Conservation (phyloP, 30 jellyfish, hydroid and myxozoan genomes). For the Aurelia aurita region DNA sequence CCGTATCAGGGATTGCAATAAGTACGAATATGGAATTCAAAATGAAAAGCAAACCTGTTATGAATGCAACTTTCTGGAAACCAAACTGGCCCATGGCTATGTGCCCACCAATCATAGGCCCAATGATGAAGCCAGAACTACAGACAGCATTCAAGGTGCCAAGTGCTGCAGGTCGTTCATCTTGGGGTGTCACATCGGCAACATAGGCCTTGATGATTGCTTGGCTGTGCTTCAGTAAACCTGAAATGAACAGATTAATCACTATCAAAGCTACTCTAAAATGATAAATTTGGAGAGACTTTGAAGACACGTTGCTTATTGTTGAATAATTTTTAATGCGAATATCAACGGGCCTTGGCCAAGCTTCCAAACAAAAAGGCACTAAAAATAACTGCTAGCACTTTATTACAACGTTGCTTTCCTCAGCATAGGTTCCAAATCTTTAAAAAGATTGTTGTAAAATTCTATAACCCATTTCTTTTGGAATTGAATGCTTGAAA, state of each 20-base stretch:
- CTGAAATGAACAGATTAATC: constrained; percentile 38
- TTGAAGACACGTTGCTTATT: no score
- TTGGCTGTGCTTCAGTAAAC: constrained; percentile 91
- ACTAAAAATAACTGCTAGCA: no score
- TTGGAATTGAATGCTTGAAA: no score
- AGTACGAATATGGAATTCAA: constrained; percentile 71
- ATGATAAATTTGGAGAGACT: no score
- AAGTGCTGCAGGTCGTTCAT: constrained; percentile 80
- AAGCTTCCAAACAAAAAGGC: no score
- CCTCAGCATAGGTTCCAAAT: no score
- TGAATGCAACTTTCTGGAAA: constrained; percentile 73
- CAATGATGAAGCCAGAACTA: constrained; percentile 91
- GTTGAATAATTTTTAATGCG: no score
- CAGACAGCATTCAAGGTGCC: constrained; percentile 87
- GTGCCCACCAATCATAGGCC: constrained; percentile 95
- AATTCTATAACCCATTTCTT: no score
- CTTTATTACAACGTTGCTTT: no score
- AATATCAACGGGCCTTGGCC: no score
- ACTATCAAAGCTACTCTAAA: no score
- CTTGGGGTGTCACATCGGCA: constrained; percentile 80
- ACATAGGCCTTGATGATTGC: constrained; percentile 85
- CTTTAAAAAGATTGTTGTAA: no score
- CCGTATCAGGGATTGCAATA: constrained; percentile 21
- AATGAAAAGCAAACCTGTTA: constrained; percentile 73
- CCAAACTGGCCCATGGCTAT: constrained; percentile 80